phyloP scores from a whole-genome alignment of 2,888 invertebrate genomes.

The Cylloceria caligata region DNA sequence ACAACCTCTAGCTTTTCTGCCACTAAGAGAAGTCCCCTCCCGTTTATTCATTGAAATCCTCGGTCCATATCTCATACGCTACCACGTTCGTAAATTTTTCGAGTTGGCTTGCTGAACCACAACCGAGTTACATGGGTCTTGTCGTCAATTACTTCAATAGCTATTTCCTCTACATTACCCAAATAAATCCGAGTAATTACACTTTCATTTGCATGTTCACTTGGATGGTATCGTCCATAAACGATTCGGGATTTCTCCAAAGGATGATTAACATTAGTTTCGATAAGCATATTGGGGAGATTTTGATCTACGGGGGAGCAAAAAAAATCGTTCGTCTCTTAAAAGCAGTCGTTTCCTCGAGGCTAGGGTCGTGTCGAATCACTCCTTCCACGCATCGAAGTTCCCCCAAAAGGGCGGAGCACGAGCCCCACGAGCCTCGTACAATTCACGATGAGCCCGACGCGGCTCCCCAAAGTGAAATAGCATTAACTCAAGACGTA shows the following conservation, averaged over 20 bases:
- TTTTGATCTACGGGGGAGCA: neutral
- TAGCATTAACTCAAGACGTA: conserved; percentile 7
- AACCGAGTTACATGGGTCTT: conserved; percentile 58
- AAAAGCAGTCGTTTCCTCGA: conserved; percentile 23
- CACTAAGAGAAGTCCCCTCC: conserved; percentile 52
- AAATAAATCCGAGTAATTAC: conserved; percentile 11
- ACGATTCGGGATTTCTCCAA: conserved; percentile 11
- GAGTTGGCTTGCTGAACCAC: conserved; percentile 43
- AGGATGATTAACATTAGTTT: conserved; percentile 12
- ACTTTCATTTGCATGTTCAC: conserved; percentile 29
- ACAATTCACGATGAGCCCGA: neutral
- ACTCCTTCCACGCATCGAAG: conserved; percentile 69
- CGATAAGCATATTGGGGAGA: neutral
- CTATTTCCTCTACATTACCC: conserved; percentile 22
- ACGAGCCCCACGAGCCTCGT: conserved; percentile 30
- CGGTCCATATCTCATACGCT: conserved; percentile 56
- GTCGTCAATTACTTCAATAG: neutral
- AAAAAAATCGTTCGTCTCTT: neutral
- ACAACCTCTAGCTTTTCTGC: conserved; percentile 51
- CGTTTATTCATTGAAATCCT: conserved; percentile 59
- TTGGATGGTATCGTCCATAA: neutral
- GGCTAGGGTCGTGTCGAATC: conserved; percentile 28
- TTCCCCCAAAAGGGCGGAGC: conserved; percentile 56
- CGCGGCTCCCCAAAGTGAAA: conserved; percentile 28
- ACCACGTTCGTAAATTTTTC: conserved; percentile 66